Base-by-base conservation (phyloP, 92 coral and sea anemone species). In the Palythoa caribaeorum region DNA sequence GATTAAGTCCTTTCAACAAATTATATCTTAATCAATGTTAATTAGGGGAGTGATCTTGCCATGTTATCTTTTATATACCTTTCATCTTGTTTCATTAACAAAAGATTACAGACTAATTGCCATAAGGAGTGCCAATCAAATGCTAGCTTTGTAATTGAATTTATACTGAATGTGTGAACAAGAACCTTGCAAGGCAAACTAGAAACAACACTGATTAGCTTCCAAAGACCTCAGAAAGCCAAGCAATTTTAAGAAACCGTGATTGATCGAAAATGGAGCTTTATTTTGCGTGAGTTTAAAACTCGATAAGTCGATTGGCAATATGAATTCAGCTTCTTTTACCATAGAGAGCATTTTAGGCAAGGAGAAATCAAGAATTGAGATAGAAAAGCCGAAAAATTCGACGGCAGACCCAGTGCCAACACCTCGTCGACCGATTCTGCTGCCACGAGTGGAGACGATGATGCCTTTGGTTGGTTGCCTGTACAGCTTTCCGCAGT, bases 51-150 rank as follows among this genome's bases (percentile, higher is more conserved):
- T 93, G 93, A 92, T 92, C 88, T 83, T 88, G 91, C 97, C 84
- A 90, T 90, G 90, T 83, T 92, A 76, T 83, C 87, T 87, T 94
- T 94, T 90, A 91, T 95, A 90, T 92, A 87, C 90, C 93, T 79
- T 91, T 95, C 98, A 95, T 95, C 94, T 88, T 90, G 85, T 93
- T 93, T 95, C 94, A 95, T 95, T 95, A 95, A 95, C 98, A 93
- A 95, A 93, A 93, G 98, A 95, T 95, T 95, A 95, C 94, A 83
- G 85, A 89, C 96, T 95, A 95, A 94, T 94, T 90, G 98, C 90
- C 86, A 65, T 76, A 40, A 35, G 54, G 83, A 3, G 94, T 91
- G 93, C 98, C 98, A 95, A 95, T 95, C 94, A 95, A 48, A 80
- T 73, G 21, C n/a, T 88, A 36, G 88, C 76, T 48, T 79, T 79